These are phyloP conservation scores for Cephus sareptanus DNA, from an alignment of 2,888 invertebrate genomes.

Conservation along the genomic window DNA sequence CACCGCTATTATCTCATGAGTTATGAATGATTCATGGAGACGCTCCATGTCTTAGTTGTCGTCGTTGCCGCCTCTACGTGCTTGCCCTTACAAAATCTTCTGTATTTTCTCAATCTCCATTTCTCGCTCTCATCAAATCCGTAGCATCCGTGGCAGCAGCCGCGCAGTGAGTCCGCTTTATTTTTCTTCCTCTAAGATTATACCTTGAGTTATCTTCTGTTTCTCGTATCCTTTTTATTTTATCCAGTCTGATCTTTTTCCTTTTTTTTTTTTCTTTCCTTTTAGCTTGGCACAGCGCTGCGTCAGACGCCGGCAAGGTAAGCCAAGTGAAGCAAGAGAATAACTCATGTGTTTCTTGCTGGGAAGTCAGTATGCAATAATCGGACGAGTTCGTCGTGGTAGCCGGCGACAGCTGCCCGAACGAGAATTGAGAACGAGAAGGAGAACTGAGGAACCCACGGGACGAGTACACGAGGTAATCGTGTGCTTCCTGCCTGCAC, in stretches of 20 bases:
- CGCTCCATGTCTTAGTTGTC: slow-evolving; percentile 15
- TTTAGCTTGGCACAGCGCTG: slow-evolving; percentile 15
- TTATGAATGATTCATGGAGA: slow-evolving; percentile 51
- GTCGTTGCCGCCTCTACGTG: slow-evolving; percentile 33
- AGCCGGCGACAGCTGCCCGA: not conserved
- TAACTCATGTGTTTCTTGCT: not conserved
- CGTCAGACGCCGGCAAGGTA: not conserved
- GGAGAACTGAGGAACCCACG: not conserved
- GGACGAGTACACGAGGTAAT: not conserved
- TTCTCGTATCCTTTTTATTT: not conserved
- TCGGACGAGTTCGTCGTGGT: not conserved
- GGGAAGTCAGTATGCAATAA: not conserved
- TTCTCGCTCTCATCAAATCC: not conserved
- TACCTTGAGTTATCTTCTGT: not conserved
- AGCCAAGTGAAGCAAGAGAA: not conserved
- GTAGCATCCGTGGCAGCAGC: not conserved
- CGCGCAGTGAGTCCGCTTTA: not conserved
- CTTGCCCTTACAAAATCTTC: slow-evolving; percentile 36
- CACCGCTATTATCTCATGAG: slow-evolving; percentile 49
- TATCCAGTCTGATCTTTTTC: slow-evolving; percentile 10
- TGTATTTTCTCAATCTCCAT: not conserved
- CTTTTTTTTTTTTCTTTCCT: slow-evolving; percentile 18
- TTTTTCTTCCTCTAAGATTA: not conserved
- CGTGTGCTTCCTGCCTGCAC: not conserved
- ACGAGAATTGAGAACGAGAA: not conserved